phyloP scores from a whole-genome alignment of 2,797 vertebrate species.

The Syngnathus rostellatus region DNA sequence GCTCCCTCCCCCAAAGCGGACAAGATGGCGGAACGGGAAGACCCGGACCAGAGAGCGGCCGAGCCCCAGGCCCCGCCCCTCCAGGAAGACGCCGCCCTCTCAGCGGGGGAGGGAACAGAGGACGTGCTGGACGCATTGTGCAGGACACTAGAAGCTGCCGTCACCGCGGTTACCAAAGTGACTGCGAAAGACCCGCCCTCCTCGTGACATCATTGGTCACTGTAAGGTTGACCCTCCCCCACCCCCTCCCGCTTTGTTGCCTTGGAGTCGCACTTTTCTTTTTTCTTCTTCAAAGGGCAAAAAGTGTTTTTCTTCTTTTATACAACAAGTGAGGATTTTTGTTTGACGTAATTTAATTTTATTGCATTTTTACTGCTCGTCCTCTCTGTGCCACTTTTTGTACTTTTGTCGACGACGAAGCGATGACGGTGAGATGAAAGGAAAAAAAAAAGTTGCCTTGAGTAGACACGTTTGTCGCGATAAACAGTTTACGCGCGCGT shows the following conservation, averaged over 20 bases:
- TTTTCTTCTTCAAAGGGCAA: constrained; percentile 44
- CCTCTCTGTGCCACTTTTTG: constrained; percentile 98
- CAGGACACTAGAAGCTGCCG: constrained; percentile 92
- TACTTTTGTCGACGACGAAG: constrained; percentile 71
- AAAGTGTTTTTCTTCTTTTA: constrained; percentile 73
- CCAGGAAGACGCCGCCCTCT: constrained; percentile 70
- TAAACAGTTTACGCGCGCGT: constrained; percentile 94
- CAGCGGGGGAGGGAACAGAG: constrained; percentile 74
- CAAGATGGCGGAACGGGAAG: constrained; percentile 76
- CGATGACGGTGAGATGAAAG: not conserved
- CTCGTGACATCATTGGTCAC: constrained; percentile 83
- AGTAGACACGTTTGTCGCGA: constrained; percentile 57
- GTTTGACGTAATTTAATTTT: constrained; percentile 99
- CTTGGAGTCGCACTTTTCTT: not conserved
- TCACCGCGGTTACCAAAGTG: constrained; percentile 90
- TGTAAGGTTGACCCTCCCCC: constrained; percentile 17
- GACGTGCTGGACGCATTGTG: constrained; percentile 95
- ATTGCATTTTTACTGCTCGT: constrained; percentile 95
- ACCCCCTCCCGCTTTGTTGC: constrained; percentile 3
- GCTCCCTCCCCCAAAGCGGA: constrained; percentile 74
- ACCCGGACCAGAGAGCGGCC: constrained; percentile 51
- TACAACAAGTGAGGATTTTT: constrained; percentile 81
- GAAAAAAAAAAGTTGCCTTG: constrained; percentile 72
- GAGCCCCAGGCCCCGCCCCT: constrained; percentile 32
- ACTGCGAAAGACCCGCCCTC: constrained; percentile 78